Evolutionary conservation across 2,888 invertebrate species (phyloP), one percentile per base, ranked within the genome.

Genomic region (Cyclophora albipunctata): DNA sequence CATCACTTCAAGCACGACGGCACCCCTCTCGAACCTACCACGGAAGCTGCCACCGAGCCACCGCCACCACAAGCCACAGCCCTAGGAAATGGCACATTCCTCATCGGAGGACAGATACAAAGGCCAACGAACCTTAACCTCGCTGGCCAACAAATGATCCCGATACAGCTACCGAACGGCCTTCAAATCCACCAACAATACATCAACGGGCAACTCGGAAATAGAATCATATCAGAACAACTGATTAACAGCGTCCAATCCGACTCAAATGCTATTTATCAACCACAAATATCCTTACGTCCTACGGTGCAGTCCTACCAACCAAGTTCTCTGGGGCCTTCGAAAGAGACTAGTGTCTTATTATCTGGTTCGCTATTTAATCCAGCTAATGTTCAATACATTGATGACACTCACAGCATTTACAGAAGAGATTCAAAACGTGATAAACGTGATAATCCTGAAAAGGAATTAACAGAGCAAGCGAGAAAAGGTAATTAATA

Each of bases 1-100:
- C 95, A 95, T 72, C 93, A 93, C 66, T 94, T 93, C 69, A 93
- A 92, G 65, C 94, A 94, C 69, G 92, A 94, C 57, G 94, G 94
- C 0, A 88, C 85, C 7, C 90, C 90, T 7, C 75, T 92, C 7
- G 91, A 91, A 5, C 89, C 91, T 3, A 80, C 92, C 5, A 88
- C 92, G 0, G 91, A 92, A 44, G 85, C 91, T 0, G 89, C 89
- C 1, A 88, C 91, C 0, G 90, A 91, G 37, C 76, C 83, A 0
- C 88, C 92, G 0, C 79, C 86, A 33, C 85, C 84, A 0, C 76
- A 83, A 53, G 62, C 86, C 2, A 81, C 79, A 2, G 84, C 86
- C 2, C 57, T 88, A 2, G 87, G 87, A 42, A 89, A 88, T 53
- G 91, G 91, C 33, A 90, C 91, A 59, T 89, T 91, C 60, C 75